A percentile compares a stretch with the other conserved stretches of the same genome.
These are phyloP conservation scores for Globodera rostochiensis DNA, from an alignment of 1,140 invertebrate species.

Conservation along the genomic window DNA sequence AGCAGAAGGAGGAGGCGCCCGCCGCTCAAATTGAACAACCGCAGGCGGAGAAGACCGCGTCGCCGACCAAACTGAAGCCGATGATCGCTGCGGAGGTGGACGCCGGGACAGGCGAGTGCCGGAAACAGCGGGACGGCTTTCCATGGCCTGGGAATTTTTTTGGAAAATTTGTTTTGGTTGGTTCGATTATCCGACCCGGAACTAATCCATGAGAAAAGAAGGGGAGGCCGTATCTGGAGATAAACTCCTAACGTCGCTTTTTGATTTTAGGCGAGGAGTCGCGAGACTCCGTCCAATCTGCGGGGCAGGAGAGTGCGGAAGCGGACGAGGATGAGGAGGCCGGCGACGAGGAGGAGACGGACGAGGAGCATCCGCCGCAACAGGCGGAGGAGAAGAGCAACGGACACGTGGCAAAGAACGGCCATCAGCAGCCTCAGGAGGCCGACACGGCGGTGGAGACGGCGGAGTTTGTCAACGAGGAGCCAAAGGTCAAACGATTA, in stretches of 20 bases:
- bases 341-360: slow-evolving; percentile 9
- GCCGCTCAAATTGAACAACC: background rate
- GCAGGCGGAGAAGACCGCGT: background rate
- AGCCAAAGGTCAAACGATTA: too few species aligned
- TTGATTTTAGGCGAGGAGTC: background rate
- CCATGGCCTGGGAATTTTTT: too few species aligned
- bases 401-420: slow-evolving; percentile 16
- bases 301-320: slow-evolving; percentile 2
- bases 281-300: slow-evolving; percentile 5
- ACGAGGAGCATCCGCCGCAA: slow-evolving; percentile 1
- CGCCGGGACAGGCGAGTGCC: background rate
- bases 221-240: too few species aligned
- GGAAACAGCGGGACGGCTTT: too few species aligned
- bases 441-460: background rate
- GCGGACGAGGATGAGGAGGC: slow-evolving; percentile 7
- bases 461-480: background rate
- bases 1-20: background rate
- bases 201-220: too few species aligned
- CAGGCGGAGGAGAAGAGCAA: slow-evolving; percentile 21
- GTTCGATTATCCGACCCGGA: too few species aligned
- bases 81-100: background rate
- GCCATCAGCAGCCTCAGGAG: slow-evolving; percentile 1
- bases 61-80: slow-evolving; percentile 8
- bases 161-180: too few species aligned
- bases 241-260: background rate